Evolutionary conservation across 2,888 invertebrate genomes (phyloP).

Genomic region (Troilus luridus): DNA sequence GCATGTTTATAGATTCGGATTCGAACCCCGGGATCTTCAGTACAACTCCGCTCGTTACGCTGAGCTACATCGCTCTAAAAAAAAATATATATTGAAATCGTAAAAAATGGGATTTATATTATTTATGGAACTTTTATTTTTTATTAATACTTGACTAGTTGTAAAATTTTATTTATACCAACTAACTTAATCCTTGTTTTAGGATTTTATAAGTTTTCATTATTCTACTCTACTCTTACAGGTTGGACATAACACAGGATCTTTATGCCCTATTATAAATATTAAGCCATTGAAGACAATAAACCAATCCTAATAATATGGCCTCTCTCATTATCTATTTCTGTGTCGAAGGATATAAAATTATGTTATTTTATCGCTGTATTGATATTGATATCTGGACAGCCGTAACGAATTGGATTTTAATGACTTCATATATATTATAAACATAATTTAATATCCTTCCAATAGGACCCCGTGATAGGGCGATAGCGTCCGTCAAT

Average conservation of each 20-base stretch:
- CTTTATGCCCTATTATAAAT: background rate
- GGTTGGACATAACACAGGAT: background rate
- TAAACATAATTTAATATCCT: slow-evolving; percentile 13
- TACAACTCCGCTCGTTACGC: too few relatives aligned
- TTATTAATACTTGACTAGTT: too few relatives aligned
- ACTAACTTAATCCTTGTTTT: too few relatives aligned
- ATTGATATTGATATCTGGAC: background rate
- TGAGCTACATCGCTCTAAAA: too few relatives aligned
- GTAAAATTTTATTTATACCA: too few relatives aligned
- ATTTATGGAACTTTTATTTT: too few relatives aligned
- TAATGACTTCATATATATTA: slow-evolving; percentile 9
- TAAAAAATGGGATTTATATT: too few relatives aligned
- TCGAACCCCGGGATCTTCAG: too few relatives aligned
- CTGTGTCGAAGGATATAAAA: background rate
- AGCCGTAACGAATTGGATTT: background rate
- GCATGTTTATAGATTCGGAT: too few relatives aligned
- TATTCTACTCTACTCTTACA: too few relatives aligned
- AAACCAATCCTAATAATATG: background rate
- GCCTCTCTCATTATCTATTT: background rate
- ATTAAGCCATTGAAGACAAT: background rate
- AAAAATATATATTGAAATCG: too few relatives aligned
- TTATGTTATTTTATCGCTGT: background rate
- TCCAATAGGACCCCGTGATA: background rate
- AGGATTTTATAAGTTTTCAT: too few relatives aligned
- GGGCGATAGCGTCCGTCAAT: background rate